Evolutionary conservation across 2,888 invertebrate species (phyloP), one percentile per base, ranked within the genome.

Genomic region (Trichopria drosophilae): DNA sequence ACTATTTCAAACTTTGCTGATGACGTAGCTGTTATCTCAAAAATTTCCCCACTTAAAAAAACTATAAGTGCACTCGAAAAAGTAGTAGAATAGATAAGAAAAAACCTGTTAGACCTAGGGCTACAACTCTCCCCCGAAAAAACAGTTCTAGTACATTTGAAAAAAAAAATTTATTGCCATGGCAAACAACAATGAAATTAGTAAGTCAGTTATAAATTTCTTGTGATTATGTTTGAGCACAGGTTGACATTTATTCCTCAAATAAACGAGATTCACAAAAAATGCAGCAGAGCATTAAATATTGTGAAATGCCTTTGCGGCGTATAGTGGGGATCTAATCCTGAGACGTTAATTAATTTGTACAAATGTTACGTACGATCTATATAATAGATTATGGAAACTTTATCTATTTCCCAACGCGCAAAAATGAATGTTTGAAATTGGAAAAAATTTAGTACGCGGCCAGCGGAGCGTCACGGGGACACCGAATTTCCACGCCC

Each of bases 1-100:
- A 28, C n/a, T 12, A 28, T 28, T 28, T 28, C 28, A 12, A 15
- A 22, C 15, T 35, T 44, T 16, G 44, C 44, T 15, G 44, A 44
- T 24, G 34, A 44, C 24, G 5, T 44, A 13, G 19, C 34, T 1
- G 13, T 44, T 6, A 24, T 12, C 15, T n/a, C 15, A 10, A 20
- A 23, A 5, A 3, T 6, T 15, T 1, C 20, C 1, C 6, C 20
- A 6, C 20, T 13, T 3, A 42, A 18, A n/a, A 42, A 7, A 19
- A n/a, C n/a, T n/a, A n/a, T n/a, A n/a, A n/a, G n/a, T n/a, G n/a
- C n/a, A n/a, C n/a, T n/a, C n/a, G n/a, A n/a, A n/a, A n/a, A n/a
- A n/a, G n/a, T n/a, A n/a, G n/a, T n/a, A n/a, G n/a, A n/a, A n/a
- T n/a, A n/a, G n/a, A n/a, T n/a, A n/a, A n/a, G n/a, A n/a, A n/a